phyloP scores from a whole-genome alignment of 2,888 invertebrate genomes.

The Aleiodes leptofemur region DNA sequence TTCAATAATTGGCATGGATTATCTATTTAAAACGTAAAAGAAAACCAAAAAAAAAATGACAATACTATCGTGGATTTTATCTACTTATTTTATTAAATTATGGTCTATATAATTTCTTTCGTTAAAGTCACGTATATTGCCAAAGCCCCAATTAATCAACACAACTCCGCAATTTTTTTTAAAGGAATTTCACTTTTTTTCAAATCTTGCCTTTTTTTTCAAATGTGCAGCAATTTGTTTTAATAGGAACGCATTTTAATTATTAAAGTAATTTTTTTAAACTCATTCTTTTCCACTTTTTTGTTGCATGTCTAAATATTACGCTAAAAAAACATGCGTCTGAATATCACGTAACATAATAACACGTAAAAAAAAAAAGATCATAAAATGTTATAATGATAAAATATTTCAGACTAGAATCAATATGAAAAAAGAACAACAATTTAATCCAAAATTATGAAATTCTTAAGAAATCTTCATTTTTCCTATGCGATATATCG shows the following conservation, averaged over 20 bases:
- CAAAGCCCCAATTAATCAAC: constrained; percentile 21
- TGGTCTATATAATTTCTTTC: constrained; percentile 44
- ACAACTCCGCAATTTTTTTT: background rate
- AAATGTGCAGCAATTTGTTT: background rate
- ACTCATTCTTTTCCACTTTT: no score
- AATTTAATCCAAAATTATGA: no score
- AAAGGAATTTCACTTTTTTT: background rate
- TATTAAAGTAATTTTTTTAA: background rate
- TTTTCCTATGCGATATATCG: no score
- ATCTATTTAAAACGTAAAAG: constrained; percentile 46
- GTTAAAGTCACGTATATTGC: constrained; percentile 12
- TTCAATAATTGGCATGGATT: constrained; percentile 55
- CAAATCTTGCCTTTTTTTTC: background rate
- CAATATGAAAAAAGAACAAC: no score
- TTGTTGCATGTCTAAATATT: no score
- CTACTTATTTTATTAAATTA: constrained; percentile 52
- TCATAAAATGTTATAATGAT: no score
- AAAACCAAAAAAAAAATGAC: background rate
- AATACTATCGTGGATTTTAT: constrained; percentile 55
- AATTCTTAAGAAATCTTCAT: no score
- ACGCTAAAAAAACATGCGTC: no score
- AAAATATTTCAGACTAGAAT: no score
- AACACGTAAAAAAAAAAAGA: no score
- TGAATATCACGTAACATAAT: no score
- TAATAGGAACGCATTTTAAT: constrained; percentile 11